These are phyloP conservation scores for Belonocnema kinseyi DNA, from an alignment of 1,140 invertebrate genomes.

Conservation along the genomic window DNA sequence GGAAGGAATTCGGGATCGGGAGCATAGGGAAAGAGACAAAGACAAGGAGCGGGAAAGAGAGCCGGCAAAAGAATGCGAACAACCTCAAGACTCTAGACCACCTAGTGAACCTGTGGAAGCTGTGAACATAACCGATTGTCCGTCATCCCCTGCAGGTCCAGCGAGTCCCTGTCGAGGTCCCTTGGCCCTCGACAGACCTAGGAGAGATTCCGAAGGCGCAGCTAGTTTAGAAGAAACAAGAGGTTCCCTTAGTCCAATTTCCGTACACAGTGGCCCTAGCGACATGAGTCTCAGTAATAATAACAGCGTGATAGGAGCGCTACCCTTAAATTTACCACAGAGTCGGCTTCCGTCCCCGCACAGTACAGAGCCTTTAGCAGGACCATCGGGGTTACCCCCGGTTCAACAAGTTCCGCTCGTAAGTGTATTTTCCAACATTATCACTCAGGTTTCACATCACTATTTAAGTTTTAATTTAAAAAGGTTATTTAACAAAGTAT, in stretches of 20 bases:
- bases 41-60: constrained; percentile 52
- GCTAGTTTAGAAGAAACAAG: constrained; percentile 71
- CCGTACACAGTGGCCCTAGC: constrained; percentile 76
- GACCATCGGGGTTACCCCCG: constrained; percentile 86
- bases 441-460: background rate
- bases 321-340: constrained; percentile 66
- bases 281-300: constrained; percentile 78
- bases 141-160: constrained; percentile 59
- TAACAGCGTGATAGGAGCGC: constrained; percentile 50
- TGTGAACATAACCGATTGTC: constrained; percentile 68
- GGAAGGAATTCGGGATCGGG: constrained; percentile 32
- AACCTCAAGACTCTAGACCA: constrained; percentile 46
- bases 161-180: constrained; percentile 72
- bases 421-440: constrained; percentile 65
- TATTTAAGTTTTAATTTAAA: no score
- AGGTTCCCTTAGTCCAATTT: constrained; percentile 74
- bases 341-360: constrained; percentile 80
- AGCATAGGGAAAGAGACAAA: constrained; percentile 45
- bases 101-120: constrained; percentile 61
- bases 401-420: constrained; percentile 92
- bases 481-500: no score
- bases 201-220: constrained; percentile 70
- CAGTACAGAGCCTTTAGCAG: constrained; percentile 82
- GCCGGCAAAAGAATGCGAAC: constrained; percentile 54
- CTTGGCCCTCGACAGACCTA: constrained; percentile 69